Conservation (phyloP, 2,113 vertebrate species). For the Cheirogaleus medius region DNA sequence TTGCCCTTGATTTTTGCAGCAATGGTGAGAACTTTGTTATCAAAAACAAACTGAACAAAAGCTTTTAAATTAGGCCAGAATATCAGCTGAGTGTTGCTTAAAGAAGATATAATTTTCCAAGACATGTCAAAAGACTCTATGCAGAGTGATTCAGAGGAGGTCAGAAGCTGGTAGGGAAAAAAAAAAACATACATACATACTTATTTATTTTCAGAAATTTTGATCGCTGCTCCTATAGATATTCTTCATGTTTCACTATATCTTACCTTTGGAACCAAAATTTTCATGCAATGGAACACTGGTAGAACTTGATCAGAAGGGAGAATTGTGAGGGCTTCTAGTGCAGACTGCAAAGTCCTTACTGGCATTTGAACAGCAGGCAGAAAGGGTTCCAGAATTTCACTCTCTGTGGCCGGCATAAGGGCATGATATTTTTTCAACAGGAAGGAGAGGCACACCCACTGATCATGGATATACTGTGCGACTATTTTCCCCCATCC, state of each 20-base stretch:
- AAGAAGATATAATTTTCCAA: conserved; percentile 91
- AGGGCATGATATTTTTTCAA: conserved; percentile 73
- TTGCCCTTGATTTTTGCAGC: conserved; percentile 83
- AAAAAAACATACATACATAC: neutral
- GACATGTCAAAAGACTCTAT: conserved; percentile 88
- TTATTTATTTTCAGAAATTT: neutral
- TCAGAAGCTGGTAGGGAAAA: conserved; percentile 83
- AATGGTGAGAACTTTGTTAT: conserved; percentile 85
- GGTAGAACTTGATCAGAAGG: conserved; percentile 91
- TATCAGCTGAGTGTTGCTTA: conserved; percentile 91
- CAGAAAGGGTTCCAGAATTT: neutral
- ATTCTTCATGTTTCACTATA: neutral
- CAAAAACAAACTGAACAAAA: conserved; percentile 90
- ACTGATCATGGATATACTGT: conserved; percentile 90
- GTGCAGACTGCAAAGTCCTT: conserved; percentile 81
- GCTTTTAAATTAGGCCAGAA: conserved; percentile 95
- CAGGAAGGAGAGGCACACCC: conserved; percentile 90
- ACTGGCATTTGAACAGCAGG: conserved; percentile 51
- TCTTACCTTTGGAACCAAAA: conserved; percentile 90
- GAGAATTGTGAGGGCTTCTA: conserved; percentile 91
- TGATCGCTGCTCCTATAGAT: neutral
- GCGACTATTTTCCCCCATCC: conserved; percentile 93
- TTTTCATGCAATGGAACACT: conserved; percentile 90
- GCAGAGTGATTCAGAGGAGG: conserved; percentile 86
- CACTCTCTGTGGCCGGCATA: neutral